Base-by-base conservation (phyloP, 2,888 invertebrate species). In the Orchesella flavescens region DNA sequence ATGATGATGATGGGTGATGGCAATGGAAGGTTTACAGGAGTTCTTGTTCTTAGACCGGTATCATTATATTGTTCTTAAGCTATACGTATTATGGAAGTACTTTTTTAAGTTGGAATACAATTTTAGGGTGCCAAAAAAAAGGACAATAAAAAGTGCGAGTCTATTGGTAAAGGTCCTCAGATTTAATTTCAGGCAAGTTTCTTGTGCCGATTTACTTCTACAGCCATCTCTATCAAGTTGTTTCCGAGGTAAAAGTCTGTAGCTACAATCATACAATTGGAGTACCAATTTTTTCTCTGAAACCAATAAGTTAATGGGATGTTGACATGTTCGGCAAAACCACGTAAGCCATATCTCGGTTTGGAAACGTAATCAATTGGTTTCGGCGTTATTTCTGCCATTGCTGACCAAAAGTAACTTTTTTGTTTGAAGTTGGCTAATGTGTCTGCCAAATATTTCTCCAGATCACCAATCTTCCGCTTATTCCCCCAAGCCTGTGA, bases 251-350 rank as follows among this genome's bases (percentile, higher is more conserved):
- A 91, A 87, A 91, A 92, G 87, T 92, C 92, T 3, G 91, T 91
- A 0, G 92, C 91, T 0, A 92, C 90, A 46, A 92, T 90, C 86
- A 91, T 92, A 1, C 83, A 73, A 12, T 86, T 85, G 1, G 88
- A 87, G 21, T 95, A 92, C 91, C 95, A 94, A 43, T 83, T 72
- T 43, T 72, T 85, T 7, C 81, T 86, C 15, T 88, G 86, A 21
- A 95, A 92, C 91, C 95, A 94, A 44, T 91, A 91, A 0, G 94
- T 91, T 90, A 0, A 93, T 93, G 0, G 95, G 92, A 88, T 94
- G 90, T 91, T 92, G 63, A 91, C 90, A 13, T 89, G 73, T 84
- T 91, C 91, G 1, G 91, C 91, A 88, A 91, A 89, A 49, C 90
- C 89, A 21, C 91, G 89, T 19, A 92, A 89, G 5, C 91, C 91